A percentile compares a stretch with the other conserved stretches of the same genome.
These are phyloP conservation scores for Bombus huntii DNA, from an alignment of 1,140 invertebrate species.

Conservation along the genomic window DNA sequence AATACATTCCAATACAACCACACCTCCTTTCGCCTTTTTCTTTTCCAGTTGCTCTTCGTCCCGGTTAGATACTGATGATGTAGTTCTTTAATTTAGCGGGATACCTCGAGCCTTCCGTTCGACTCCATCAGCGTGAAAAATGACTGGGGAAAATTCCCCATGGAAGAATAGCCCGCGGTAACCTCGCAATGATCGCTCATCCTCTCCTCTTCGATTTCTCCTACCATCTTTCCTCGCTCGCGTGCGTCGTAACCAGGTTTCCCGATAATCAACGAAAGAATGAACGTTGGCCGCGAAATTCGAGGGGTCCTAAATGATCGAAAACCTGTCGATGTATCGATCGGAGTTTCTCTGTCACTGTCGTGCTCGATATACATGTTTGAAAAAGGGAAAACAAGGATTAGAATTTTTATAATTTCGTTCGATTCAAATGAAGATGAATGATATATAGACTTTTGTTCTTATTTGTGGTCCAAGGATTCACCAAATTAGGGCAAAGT, in stretches of 20 bases:
- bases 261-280: conserved; percentile 39
- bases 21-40: neutral
- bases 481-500: neutral
- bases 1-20: conserved; percentile 37
- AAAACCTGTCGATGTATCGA: conserved; percentile 12
- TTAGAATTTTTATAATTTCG: neutral
- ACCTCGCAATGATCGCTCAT: conserved; percentile 56
- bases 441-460: no score
- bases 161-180: conserved; percentile 30
- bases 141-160: conserved; percentile 50
- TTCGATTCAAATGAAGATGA: no score
- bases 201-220: conserved; percentile 54
- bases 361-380: neutral
- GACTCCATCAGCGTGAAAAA: conserved; percentile 57
- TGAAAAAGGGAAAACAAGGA: neutral
- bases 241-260: conserved; percentile 37
- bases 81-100: conserved; percentile 56
- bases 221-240: conserved; percentile 34
- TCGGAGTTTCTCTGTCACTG: neutral
- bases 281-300: conserved; percentile 4
- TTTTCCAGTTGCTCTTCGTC: neutral
- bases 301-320: conserved; percentile 12
- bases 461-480: neutral
- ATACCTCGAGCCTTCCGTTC: conserved; percentile 24
- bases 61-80: neutral